phyloP scores from a whole-genome alignment of 2,888 invertebrate species.

The Cephus pygmeus region DNA sequence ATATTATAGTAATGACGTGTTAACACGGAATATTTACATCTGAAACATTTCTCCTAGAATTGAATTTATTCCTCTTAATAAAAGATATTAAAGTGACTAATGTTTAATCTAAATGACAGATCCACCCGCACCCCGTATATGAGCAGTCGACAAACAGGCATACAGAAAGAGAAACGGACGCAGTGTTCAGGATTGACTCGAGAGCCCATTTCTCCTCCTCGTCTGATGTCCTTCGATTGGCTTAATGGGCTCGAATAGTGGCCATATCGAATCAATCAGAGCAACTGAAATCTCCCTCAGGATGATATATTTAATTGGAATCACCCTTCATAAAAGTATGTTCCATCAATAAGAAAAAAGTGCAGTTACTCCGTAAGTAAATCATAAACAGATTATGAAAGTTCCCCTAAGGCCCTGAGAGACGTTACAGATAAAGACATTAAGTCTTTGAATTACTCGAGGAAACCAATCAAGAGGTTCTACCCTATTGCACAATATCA shows the following conservation, averaged over 20 bases:
- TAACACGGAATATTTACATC: neutral
- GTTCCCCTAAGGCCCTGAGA: neutral
- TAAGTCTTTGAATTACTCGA: neutral
- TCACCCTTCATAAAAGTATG: neutral
- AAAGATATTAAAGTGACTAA: neutral
- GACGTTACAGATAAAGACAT: neutral
- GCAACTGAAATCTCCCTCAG: neutral
- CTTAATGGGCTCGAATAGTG: slow-evolving; percentile 41
- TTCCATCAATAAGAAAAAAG: neutral
- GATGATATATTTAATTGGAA: neutral
- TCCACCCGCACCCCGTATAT: slow-evolving; percentile 38
- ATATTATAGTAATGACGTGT: neutral
- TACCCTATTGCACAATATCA: neutral
- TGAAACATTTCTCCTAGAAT: neutral
- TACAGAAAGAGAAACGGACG: slow-evolving; percentile 29
- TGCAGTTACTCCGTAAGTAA: slow-evolving; percentile 33
- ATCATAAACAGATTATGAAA: slow-evolving; percentile 21
- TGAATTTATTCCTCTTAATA: neutral
- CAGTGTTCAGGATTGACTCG: slow-evolving; percentile 33
- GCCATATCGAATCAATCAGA: slow-evolving; percentile 35
- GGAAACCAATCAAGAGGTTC: neutral
- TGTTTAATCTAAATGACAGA: slow-evolving; percentile 1
- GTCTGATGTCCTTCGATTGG: slow-evolving; percentile 39
- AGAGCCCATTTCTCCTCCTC: slow-evolving; percentile 39
- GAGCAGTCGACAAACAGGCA: slow-evolving; percentile 3